Conservation (phyloP, 2,113 vertebrate species). For the Chascanopsetta lugubris region DNA sequence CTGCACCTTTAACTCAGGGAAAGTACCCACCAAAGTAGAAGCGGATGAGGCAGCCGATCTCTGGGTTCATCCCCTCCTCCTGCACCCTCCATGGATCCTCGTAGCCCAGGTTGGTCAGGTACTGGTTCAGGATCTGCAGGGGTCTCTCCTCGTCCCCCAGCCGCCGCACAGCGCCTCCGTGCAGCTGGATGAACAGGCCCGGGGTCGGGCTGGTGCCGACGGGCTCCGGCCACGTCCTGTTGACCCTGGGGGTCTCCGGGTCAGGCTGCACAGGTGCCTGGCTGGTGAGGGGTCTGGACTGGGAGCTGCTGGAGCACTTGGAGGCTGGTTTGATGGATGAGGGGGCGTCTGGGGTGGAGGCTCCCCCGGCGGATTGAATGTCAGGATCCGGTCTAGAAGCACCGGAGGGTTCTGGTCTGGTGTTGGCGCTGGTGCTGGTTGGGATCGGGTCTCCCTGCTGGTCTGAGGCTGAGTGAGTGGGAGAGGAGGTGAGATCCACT, state of each 20-base stretch:
- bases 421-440: constrained; percentile 20
- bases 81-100: constrained; percentile 89
- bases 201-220: constrained; percentile 57
- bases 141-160: constrained; percentile 88
- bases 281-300: constrained; percentile 64
- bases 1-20: neutral
- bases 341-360: neutral
- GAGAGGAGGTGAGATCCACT: constrained; percentile 73
- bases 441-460: constrained; percentile 17
- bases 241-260: constrained; percentile 34
- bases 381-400: constrained; percentile 6
- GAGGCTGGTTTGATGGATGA: constrained; percentile 31
- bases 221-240: constrained; percentile 43
- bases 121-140: constrained; percentile 89
- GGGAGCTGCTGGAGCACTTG: constrained; percentile 62
- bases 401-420: too few species aligned
- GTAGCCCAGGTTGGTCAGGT: constrained; percentile 90
- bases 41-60: constrained; percentile 90
- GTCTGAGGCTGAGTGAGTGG: constrained; percentile 48
- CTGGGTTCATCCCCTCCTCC: constrained; percentile 90
- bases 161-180: constrained; percentile 87
- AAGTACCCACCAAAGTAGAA: constrained; percentile 88
- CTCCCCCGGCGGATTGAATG: neutral
- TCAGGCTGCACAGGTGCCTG: constrained; percentile 46
- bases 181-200: constrained; percentile 87